Conservation (phyloP, 2,888 invertebrate genomes). For the Rhamnusium bicolor region DNA sequence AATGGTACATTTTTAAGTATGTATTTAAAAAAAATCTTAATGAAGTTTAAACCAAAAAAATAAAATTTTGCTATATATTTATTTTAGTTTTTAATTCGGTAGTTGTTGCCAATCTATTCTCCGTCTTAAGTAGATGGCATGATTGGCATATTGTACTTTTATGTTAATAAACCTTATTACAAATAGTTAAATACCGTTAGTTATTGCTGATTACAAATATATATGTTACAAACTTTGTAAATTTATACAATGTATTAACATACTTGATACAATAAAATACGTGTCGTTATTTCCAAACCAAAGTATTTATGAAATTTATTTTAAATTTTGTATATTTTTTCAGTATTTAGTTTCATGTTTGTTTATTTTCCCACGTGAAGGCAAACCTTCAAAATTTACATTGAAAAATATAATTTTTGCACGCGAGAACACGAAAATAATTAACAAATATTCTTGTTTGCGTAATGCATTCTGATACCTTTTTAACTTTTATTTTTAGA, state of each 20-base stretch:
- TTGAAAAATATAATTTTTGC: not conserved
- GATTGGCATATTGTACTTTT: too few species aligned
- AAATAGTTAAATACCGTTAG: too few species aligned
- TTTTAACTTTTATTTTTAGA: conserved; percentile 46
- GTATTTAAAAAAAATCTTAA: too few species aligned
- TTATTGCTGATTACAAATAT: too few species aligned
- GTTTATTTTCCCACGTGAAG: not conserved
- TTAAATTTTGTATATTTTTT: conserved; percentile 1
- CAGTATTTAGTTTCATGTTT: not conserved
- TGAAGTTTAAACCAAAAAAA: too few species aligned
- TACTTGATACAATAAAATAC: not conserved
- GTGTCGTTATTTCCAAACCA: not conserved
- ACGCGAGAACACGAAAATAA: not conserved
- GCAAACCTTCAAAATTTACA: not conserved
- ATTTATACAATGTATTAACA: not conserved
- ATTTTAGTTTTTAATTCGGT: too few species aligned
- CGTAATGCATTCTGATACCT: conserved; percentile 15
- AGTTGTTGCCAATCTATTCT: too few species aligned
- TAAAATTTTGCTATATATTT: too few species aligned
- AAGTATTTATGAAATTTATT: not conserved
- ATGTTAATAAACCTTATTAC: too few species aligned
- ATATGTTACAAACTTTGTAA: too few species aligned
- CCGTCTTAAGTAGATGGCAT: too few species aligned
- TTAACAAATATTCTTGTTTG: conserved; percentile 12
- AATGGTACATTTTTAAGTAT: too few species aligned